phyloP scores from a whole-genome alignment of 2,113 vertebrate genomes.

The Syngnathus scovelli region DNA sequence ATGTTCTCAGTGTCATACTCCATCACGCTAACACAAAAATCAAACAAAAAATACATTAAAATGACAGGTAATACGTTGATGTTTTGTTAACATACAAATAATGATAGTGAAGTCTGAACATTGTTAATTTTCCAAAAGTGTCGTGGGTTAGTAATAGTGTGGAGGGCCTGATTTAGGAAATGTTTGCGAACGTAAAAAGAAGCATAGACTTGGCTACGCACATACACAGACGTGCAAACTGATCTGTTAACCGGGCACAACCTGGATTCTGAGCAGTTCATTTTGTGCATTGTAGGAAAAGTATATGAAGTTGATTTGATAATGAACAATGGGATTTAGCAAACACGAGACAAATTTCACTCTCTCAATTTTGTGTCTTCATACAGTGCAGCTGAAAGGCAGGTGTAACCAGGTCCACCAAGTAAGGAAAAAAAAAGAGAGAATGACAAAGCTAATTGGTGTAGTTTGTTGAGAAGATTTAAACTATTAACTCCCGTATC shows the following conservation, averaged over 20 bases:
- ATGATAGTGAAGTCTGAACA: not conserved
- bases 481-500: too few species aligned
- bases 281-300: too few species aligned
- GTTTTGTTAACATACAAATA: constrained; percentile 8
- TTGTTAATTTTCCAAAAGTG: not conserved
- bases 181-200: not conserved
- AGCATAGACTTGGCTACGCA: not conserved
- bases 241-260: not conserved
- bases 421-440: too few species aligned
- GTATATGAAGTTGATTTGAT: not conserved
- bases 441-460: too few species aligned
- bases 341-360: not conserved
- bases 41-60: not conserved
- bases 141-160: not conserved
- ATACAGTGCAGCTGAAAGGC: not conserved
- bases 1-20: constrained; percentile 98
- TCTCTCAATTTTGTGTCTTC: not conserved
- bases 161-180: not conserved
- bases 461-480: too few species aligned
- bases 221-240: not conserved
- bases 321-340: not conserved
- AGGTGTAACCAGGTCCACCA: too few species aligned
- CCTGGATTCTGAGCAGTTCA: not conserved
- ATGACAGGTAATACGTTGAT: not conserved
- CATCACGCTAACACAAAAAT: constrained; percentile 71